Percentiles rank a stretch among this genome's conserved stretches.
These are phyloP conservation scores for Cyclina sinensis DNA, from an alignment of 1,140 invertebrate species.

Conservation along the genomic window DNA sequence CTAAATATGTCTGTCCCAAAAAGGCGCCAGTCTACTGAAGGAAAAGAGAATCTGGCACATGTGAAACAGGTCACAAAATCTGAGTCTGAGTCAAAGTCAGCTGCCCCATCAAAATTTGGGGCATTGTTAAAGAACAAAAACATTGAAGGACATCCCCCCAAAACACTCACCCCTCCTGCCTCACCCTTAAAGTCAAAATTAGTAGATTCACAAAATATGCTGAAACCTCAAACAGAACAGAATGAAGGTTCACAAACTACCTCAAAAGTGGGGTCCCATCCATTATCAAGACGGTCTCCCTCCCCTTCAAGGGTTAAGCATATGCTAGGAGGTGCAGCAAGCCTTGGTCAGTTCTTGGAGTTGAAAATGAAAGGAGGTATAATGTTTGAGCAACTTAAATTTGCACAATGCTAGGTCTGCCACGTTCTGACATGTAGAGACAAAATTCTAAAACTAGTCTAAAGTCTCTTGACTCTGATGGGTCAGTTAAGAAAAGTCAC, in stretches of 20 bases:
- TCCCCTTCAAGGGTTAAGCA: neutral
- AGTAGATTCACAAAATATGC: neutral
- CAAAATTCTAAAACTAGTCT: no score
- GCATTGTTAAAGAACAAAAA: neutral
- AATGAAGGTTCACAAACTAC: neutral
- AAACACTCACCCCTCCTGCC: neutral
- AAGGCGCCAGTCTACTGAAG: neutral
- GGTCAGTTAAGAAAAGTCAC: no score
- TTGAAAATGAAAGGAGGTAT: slow-evolving; percentile 56
- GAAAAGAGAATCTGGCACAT: neutral
- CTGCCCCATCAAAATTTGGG: neutral
- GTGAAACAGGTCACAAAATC: neutral
- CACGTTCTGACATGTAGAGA: neutral
- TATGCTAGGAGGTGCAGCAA: slow-evolving; percentile 11
- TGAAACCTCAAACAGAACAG: neutral
- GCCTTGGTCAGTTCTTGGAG: slow-evolving; percentile 35
- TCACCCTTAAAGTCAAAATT: no score
- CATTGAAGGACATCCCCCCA: neutral
- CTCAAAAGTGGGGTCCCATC: neutral
- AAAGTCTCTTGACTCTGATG: no score
- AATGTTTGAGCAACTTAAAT: neutral
- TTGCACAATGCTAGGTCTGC: neutral
- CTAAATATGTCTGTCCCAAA: neutral
- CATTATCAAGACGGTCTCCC: neutral
- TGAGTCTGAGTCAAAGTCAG: neutral